Evolutionary conservation across 2,797 vertebrate species (phyloP).

Genomic region (Threskiornis aethiopicus): DNA sequence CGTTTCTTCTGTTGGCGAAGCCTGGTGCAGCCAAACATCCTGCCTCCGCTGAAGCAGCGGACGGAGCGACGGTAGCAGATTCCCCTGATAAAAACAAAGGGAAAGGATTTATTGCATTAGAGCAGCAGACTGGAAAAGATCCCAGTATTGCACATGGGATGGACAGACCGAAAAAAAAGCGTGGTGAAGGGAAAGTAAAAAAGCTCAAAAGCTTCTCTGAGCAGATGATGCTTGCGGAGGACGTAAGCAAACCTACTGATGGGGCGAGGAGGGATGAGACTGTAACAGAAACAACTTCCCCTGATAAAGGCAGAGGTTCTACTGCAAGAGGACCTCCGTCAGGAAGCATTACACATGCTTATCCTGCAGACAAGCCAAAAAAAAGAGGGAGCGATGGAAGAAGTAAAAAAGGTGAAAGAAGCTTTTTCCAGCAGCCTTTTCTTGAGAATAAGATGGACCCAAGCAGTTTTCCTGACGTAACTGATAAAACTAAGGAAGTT

Average conservation of each 20-base stretch:
- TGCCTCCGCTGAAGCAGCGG: not conserved
- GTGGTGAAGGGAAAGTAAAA: not conserved
- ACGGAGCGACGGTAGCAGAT: not conserved
- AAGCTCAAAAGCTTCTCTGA: not conserved
- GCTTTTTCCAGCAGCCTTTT: slow-evolving; percentile 34
- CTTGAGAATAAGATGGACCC: not conserved
- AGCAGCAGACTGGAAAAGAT: not conserved
- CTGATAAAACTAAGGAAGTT: not conserved
- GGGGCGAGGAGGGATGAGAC: not conserved
- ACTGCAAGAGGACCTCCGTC: not conserved
- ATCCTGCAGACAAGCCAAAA: not conserved
- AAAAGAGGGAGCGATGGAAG: slow-evolving; percentile 29
- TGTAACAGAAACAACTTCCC: accelerated
- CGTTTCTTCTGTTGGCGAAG: not conserved
- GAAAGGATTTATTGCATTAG: not conserved
- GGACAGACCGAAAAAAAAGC: not conserved
- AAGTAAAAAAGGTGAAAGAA: not conserved
- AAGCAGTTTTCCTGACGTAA: not conserved
- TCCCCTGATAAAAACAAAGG: not conserved
- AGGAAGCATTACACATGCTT: accelerated
- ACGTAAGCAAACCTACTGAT: not conserved
- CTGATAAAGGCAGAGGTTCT: not conserved
- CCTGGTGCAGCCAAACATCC: not conserved
- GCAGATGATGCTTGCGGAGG: not conserved
- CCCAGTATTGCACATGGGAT: not conserved